Evolutionary conservation across 2,113 vertebrate species (phyloP).

Genomic region (Acanthochromis polyacanthus): DNA sequence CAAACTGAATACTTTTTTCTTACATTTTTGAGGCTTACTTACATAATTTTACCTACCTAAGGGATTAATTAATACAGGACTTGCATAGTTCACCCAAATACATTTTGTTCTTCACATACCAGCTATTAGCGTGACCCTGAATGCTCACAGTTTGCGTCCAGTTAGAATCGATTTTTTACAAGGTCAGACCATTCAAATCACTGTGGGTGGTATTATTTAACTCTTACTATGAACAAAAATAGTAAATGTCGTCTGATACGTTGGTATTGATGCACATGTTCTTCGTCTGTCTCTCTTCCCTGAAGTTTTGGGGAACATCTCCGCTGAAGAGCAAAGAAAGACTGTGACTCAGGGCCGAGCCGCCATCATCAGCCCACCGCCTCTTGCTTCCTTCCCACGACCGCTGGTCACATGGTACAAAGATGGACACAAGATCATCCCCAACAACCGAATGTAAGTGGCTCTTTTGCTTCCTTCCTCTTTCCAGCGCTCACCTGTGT

Average conservation of each 20-base stretch:
- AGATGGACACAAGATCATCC: conserved; percentile 96
- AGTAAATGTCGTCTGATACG: neutral
- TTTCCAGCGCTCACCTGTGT: neutral
- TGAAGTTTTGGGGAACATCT: conserved; percentile 90
- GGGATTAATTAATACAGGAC: too few relatives aligned
- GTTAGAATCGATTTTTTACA: too few relatives aligned
- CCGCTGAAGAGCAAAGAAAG: conserved; percentile 85
- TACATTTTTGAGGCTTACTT: too few relatives aligned
- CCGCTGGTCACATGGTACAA: conserved; percentile 95
- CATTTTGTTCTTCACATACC: too few relatives aligned
- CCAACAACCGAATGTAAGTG: conserved; percentile 93
- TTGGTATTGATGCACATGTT: neutral
- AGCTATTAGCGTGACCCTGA: too few relatives aligned
- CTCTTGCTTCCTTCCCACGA: conserved; percentile 87
- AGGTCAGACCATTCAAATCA: too few relatives aligned
- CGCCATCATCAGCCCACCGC: conserved; percentile 85
- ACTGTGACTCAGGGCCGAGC: conserved; percentile 88
- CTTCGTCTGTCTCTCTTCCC: neutral
- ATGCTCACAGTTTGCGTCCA: too few relatives aligned
- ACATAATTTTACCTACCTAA: too few relatives aligned
- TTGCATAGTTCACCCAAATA: too few relatives aligned
- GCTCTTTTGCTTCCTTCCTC: neutral
- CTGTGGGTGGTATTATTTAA: too few relatives aligned
- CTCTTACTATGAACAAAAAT: too few relatives aligned
- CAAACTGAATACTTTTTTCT: too few relatives aligned